A percentile compares a stretch with the other conserved stretches of the same genome.
phyloP scores from a whole-genome alignment of 1,140 invertebrate genomes.

The Rhopalosiphum padi region DNA sequence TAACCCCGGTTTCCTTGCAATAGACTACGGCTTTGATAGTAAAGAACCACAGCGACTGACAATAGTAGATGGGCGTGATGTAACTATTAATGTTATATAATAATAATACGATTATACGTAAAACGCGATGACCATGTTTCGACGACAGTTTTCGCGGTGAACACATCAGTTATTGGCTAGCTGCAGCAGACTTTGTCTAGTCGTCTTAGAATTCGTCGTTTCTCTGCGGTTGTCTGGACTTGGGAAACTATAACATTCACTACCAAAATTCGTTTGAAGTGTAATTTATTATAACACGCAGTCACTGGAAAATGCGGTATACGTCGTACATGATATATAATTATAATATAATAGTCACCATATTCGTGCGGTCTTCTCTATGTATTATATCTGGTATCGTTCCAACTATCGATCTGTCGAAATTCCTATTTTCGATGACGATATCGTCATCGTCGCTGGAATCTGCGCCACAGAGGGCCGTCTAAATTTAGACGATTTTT shows the following conservation, averaged over 20 bases:
- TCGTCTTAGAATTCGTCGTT: neutral
- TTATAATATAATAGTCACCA: neutral
- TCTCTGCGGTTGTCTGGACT: neutral
- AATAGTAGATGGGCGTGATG: too few relatives aligned
- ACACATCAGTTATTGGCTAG: neutral
- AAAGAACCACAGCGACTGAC: too few relatives aligned
- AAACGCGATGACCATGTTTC: neutral
- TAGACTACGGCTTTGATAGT: too few relatives aligned
- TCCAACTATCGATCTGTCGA: slow-evolving; percentile 29
- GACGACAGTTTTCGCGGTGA: neutral
- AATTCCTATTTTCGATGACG: slow-evolving; percentile 8
- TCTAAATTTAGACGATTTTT: slow-evolving; percentile 28
- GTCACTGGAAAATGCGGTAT: neutral
- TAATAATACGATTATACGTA: too few relatives aligned
- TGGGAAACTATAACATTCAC: neutral
- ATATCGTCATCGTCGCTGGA: neutral
- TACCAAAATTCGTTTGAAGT: neutral
- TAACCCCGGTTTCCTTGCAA: too few relatives aligned
- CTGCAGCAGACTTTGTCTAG: neutral
- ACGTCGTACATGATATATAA: neutral
- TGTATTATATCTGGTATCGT: neutral
- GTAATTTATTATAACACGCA: neutral
- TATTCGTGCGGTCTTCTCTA: neutral
- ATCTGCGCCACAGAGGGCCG: neutral
- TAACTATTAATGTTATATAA: neutral